phyloP scores from a whole-genome alignment of 2,888 invertebrate species.

The Thalpophila matura region DNA sequence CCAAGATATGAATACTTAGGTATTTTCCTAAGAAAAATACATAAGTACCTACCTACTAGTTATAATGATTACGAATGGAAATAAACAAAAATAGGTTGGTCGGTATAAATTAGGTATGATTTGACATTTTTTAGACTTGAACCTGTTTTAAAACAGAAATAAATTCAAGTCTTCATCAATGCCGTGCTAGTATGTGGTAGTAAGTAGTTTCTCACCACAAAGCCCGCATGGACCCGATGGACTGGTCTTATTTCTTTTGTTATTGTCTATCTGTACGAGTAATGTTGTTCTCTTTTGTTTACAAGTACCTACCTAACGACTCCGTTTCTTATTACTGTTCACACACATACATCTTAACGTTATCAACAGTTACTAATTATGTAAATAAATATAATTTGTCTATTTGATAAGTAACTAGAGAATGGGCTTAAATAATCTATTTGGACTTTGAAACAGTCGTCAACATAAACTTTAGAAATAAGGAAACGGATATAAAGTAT shows the following conservation, averaged over 20 bases:
- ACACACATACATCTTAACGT: conserved; percentile 3
- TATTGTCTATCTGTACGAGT: conserved; percentile 61
- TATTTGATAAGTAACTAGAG: conserved; percentile 3
- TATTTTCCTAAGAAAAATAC: conserved; percentile 5
- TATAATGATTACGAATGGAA: not conserved
- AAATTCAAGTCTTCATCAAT: conserved; percentile 25
- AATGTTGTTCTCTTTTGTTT: conserved; percentile 64
- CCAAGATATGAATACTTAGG: not conserved
- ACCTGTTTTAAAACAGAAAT: conserved; percentile 10
- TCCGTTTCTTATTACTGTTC: conserved; percentile 17
- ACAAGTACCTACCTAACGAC: conserved; percentile 45
- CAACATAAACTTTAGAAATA: not conserved
- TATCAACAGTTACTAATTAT: conserved; percentile 13
- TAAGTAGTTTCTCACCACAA: conserved; percentile 68
- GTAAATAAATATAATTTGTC: conserved; percentile 21
- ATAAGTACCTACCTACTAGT: not conserved
- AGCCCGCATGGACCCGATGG: conserved; percentile 71
- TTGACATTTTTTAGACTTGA: not conserved
- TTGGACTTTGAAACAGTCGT: not conserved
- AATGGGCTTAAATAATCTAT: not conserved
- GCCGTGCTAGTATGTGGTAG: conserved; percentile 1
- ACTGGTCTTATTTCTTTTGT: conserved; percentile 72
- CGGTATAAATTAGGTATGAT: not conserved
- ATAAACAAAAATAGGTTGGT: conserved; percentile 10
- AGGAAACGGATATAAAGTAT: not conserved